Percentiles rank a stretch among this genome's conserved stretches.
Conservation (phyloP, 1,140 invertebrate species). For the Drosophila yakuba region DNA sequence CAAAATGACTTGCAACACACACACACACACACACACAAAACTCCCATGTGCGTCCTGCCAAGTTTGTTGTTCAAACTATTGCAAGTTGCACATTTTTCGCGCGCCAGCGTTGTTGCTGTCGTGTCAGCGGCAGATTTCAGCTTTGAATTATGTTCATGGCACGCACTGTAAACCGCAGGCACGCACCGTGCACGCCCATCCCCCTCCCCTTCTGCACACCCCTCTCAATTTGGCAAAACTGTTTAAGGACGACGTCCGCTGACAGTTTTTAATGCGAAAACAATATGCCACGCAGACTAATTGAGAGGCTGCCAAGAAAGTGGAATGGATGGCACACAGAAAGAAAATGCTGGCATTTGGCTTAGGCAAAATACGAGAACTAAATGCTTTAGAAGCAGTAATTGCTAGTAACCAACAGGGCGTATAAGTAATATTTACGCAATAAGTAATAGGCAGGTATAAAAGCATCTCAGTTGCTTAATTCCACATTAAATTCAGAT, state of each 20-base stretch:
- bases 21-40: slow-evolving; percentile 13
- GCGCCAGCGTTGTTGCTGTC: slow-evolving; percentile 31
- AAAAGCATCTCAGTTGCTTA: too few species aligned
- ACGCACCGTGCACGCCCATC: slow-evolving; percentile 33
- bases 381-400: too few species aligned
- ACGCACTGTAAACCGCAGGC: slow-evolving; percentile 61
- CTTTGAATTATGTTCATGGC: slow-evolving; percentile 70
- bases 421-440: too few species aligned
- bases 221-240: slow-evolving; percentile 27
- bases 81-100: slow-evolving; percentile 57
- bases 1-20: slow-evolving; percentile 61
- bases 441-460: too few species aligned
- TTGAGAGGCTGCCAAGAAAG: slow-evolving; percentile 16
- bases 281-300: slow-evolving; percentile 23
- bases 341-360: not conserved
- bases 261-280: slow-evolving; percentile 19
- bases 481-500: too few species aligned
- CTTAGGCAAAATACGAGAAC: too few species aligned
- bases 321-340: not conserved
- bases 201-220: not conserved
- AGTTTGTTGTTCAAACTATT: slow-evolving; percentile 73
- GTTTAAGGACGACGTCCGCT: not conserved
- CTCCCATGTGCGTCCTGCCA: slow-evolving; percentile 30
- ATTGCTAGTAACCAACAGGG: not conserved
- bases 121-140: slow-evolving; percentile 66